Percentiles rank a stretch among this genome's conserved stretches.
Conservation (phyloP, 2,888 invertebrate genomes). For the Eulithis testata region DNA sequence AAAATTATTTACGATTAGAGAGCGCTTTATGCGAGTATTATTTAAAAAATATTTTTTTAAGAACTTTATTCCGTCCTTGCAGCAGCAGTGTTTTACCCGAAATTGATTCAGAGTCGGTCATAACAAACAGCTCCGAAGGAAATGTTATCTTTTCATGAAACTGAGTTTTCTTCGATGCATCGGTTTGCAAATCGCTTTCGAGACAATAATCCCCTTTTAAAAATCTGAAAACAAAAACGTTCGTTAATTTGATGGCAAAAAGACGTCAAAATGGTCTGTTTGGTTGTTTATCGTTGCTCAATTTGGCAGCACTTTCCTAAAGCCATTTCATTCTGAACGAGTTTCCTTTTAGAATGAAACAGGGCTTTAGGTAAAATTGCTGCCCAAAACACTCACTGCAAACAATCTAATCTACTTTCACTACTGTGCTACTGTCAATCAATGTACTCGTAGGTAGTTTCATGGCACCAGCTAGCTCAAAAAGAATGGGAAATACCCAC, state of each 20-base stretch:
- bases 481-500: slow-evolving; percentile 43
- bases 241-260: not conserved
- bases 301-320: too few relatives aligned
- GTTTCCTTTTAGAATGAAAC: too few relatives aligned
- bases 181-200: slow-evolving; percentile 57
- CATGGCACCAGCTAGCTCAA: too few relatives aligned
- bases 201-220: slow-evolving; percentile 71
- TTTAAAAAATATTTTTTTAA: too few relatives aligned
- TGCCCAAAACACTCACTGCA: too few relatives aligned
- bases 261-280: not conserved
- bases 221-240: slow-evolving; percentile 51
- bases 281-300: too few relatives aligned
- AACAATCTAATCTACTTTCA: too few relatives aligned
- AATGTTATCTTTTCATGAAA: slow-evolving; percentile 35
- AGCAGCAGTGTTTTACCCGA: slow-evolving; percentile 16
- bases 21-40: not conserved
- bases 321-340: too few relatives aligned
- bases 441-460: too few relatives aligned
- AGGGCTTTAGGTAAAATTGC: too few relatives aligned
- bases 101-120: slow-evolving; percentile 40
- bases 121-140: slow-evolving; percentile 47
- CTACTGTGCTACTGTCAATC: too few relatives aligned
- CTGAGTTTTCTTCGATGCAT: slow-evolving; percentile 28
- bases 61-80: not conserved
- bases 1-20: slow-evolving; percentile 13